phyloP scores from a whole-genome alignment of 2,113 vertebrate genomes.

The Tragelaphus scriptus region DNA sequence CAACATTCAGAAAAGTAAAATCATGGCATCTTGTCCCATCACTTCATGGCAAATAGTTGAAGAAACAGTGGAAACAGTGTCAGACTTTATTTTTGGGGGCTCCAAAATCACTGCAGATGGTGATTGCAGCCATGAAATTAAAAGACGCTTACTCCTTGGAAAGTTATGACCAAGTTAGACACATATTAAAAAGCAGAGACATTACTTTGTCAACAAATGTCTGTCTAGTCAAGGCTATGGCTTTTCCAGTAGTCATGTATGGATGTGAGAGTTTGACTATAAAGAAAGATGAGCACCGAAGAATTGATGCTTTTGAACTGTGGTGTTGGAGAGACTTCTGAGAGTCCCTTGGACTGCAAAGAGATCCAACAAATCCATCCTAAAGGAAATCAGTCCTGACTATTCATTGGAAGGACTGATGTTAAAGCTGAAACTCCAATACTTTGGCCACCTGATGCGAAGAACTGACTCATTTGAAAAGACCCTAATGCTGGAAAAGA shows the following conservation, averaged over 20 bases:
- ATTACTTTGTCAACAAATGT: background rate
- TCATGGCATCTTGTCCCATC: background rate
- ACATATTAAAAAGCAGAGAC: background rate
- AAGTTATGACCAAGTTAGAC: background rate
- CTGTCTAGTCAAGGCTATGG: background rate
- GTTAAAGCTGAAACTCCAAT: background rate
- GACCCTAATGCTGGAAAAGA: background rate
- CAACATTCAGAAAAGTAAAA: background rate
- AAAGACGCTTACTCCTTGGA: background rate
- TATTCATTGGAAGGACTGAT: background rate
- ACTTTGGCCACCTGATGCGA: rapidly evolving
- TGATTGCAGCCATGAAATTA: background rate
- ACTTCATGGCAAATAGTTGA: background rate
- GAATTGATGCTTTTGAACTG: background rate
- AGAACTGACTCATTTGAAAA: background rate
- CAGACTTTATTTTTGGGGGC: background rate
- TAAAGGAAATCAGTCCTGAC: background rate
- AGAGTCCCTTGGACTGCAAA: background rate
- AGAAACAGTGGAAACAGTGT: background rate
- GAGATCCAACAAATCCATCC: background rate
- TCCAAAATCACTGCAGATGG: background rate
- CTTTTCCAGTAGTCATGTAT: background rate
- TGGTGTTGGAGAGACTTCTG: background rate
- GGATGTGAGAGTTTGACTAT: background rate
- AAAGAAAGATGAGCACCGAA: background rate